Conservation (phyloP, 2,113 vertebrate species). For the Turnix velox region DNA sequence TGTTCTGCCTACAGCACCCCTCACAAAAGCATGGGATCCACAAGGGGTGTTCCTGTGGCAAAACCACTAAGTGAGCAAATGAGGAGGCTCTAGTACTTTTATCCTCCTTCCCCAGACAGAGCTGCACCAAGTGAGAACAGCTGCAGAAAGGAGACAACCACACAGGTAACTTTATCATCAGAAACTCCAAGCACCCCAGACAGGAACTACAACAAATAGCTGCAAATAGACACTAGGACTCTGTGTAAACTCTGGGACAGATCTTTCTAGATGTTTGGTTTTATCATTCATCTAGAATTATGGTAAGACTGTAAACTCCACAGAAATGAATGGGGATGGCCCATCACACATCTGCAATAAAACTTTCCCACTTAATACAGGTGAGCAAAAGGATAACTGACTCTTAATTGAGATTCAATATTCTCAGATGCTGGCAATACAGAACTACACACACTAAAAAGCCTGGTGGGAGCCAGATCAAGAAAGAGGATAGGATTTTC, state of each 20-base stretch:
- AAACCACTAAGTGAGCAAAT: background rate
- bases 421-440: background rate
- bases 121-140: background rate
- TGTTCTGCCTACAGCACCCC: background rate
- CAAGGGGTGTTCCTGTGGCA: background rate
- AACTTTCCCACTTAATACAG: background rate
- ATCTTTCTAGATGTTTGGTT: background rate
- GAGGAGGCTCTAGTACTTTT: background rate
- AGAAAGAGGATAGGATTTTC: conserved; percentile 1
- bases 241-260: background rate
- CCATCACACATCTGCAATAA: background rate
- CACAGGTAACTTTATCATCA: background rate
- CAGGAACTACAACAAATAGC: background rate
- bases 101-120: background rate
- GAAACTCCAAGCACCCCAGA: background rate
- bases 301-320: background rate
- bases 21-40: background rate
- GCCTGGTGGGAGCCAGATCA: background rate
- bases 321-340: background rate
- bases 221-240: background rate
- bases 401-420: background rate
- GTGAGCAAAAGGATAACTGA: background rate
- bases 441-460: background rate
- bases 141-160: background rate
- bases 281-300: background rate